Percentiles rank a stretch among this genome's conserved stretches.
Conservation (phyloP, 2,113 vertebrate species). For the Lamprologus speciosus region DNA sequence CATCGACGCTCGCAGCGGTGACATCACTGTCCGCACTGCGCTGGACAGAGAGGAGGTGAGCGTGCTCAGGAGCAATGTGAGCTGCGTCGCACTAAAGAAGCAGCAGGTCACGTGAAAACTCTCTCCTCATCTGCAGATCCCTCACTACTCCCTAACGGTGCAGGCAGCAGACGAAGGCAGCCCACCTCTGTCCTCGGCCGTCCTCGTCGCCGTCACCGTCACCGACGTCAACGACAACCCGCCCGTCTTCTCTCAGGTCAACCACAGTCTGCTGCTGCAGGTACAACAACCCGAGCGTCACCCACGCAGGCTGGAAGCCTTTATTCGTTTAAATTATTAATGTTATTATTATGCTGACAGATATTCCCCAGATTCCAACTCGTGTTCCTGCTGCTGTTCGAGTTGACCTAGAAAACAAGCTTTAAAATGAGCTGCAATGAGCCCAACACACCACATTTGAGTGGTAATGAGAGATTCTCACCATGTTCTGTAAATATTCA, state of each 20-base stretch:
- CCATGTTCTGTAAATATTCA: neutral
- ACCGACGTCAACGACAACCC: constrained; percentile 91
- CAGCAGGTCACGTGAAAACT: neutral
- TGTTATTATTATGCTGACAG: neutral
- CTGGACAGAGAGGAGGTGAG: constrained; percentile 92
- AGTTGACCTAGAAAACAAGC: neutral
- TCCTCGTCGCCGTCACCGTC: constrained; percentile 72
- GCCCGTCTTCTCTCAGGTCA: constrained; percentile 87
- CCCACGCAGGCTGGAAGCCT: neutral
- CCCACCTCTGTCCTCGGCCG: constrained; percentile 77
- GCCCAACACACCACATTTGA: neutral
- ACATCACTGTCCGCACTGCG: constrained; percentile 74
- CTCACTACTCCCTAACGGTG: constrained; percentile 84
- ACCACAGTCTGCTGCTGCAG: constrained; percentile 84
- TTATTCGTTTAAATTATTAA: neutral
- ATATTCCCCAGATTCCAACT: neutral
- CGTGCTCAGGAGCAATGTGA: neutral
- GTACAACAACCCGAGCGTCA: constrained; percentile 42
- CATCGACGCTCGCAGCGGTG: constrained; percentile 79
- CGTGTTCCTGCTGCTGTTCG: no score
- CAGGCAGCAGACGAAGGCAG: constrained; percentile 82
- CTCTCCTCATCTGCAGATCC: constrained; percentile 60
- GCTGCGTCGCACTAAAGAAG: neutral
- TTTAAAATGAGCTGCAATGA: neutral
- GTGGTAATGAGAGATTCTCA: neutral